These are phyloP conservation scores for Crotalus tigris DNA, from an alignment of 2,113 vertebrate species.

Conservation along the genomic window DNA sequence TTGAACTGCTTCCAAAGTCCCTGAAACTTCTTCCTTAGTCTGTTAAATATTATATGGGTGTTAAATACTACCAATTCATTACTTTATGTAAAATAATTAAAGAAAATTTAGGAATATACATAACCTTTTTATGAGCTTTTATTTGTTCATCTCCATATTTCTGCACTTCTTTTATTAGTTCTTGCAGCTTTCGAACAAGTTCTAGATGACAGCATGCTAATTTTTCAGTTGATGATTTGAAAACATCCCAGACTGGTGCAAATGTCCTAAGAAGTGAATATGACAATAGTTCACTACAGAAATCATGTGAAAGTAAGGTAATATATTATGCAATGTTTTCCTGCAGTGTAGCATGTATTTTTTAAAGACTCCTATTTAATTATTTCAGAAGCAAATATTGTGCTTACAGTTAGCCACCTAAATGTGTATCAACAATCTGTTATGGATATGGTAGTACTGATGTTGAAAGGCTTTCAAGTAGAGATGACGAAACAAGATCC, in stretches of 20 bases:
- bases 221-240: constrained; percentile 94
- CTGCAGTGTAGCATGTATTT: background rate
- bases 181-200: constrained; percentile 90
- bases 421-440: background rate
- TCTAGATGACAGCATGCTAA: constrained; percentile 93
- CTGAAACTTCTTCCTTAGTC: constrained; percentile 97
- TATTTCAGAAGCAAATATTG: constrained; percentile 4
- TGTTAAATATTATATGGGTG: constrained; percentile 64
- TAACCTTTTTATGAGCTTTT: constrained; percentile 95
- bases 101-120: background rate
- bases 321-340: background rate
- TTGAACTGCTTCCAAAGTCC: constrained; percentile 93
- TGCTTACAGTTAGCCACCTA: background rate
- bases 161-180: constrained; percentile 96
- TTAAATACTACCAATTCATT: constrained; percentile 39
- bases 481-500: background rate
- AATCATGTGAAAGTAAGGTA: background rate
- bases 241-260: constrained; percentile 94
- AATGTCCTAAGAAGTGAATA: constrained; percentile 80
- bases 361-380: background rate
- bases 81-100: constrained; percentile 21
- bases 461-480: background rate
- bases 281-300: background rate
- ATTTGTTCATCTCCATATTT: constrained; percentile 96
- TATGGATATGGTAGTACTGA: background rate